Conservation (phyloP, 2,113 vertebrate species). For the Mormoops blainvillei region DNA sequence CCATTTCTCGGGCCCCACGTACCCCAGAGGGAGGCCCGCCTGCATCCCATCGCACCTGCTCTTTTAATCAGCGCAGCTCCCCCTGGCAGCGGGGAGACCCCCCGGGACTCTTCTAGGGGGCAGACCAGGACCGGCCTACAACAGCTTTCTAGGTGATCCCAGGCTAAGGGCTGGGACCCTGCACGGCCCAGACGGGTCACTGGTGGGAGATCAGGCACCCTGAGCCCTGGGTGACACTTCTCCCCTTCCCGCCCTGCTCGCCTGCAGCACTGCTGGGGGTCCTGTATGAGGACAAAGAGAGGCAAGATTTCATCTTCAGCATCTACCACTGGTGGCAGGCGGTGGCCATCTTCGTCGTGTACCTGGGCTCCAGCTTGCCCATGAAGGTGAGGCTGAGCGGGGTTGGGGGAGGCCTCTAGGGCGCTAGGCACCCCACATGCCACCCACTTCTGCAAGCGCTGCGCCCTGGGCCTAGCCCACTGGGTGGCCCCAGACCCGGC, state of each 20-base stretch:
- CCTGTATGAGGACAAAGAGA: slow-evolving; percentile 94
- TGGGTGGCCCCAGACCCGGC: neutral
- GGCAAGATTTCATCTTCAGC: slow-evolving; percentile 95
- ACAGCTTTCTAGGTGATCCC: rapidly evolving
- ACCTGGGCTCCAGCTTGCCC: slow-evolving; percentile 88
- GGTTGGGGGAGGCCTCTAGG: neutral
- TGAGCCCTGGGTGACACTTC: neutral
- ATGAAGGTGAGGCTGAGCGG: slow-evolving; percentile 87
- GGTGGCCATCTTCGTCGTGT: slow-evolving; percentile 92
- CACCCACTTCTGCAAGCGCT: neutral
- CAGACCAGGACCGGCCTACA: neutral
- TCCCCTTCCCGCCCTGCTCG: neutral
- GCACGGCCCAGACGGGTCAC: no score
- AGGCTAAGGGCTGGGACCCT: neutral
- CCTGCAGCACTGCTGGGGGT: slow-evolving; percentile 88
- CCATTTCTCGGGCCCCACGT: neutral
- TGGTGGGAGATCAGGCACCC: neutral
- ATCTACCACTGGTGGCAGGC: slow-evolving; percentile 98
- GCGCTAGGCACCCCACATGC: neutral
- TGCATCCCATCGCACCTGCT: neutral
- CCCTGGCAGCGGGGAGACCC: neutral
- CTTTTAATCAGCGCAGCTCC: neutral
- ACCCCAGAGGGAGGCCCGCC: no score
- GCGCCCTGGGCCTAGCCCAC: neutral
- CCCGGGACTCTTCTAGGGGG: no score